Base-by-base conservation (phyloP, 2,113 vertebrate species). In the Lophotis ruficrista region DNA sequence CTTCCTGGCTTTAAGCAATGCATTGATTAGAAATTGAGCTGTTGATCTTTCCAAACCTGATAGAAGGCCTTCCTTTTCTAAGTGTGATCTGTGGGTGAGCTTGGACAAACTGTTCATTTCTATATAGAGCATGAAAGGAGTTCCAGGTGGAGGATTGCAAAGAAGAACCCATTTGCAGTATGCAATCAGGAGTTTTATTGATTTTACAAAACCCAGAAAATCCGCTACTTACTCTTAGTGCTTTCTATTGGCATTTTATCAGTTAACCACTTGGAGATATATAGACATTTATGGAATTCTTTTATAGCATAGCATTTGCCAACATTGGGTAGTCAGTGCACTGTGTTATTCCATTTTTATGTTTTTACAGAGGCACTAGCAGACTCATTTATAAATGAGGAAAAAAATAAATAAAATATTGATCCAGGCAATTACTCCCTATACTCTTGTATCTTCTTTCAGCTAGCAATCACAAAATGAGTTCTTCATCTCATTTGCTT, bases 401-500 rank as follows among this genome's bases (percentile, higher is more conserved):
- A 56, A 78, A 90, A 90, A 91, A 81, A 69, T 61, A 91, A 91
- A 96, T 91, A 89, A 86, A 93, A 75, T 91, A 91, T 60, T 62
- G 89, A 93, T 94, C 62, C 68, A 62, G 89, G 38, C 50, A 90
- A 68, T 95, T 79, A 24, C 80, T 89, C 90, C 37, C 51, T 92
- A 16, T 66, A 57, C 17, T 80, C 43, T 47, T 64, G 47, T 72
- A 33, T 71, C 37, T 78, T 93, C 76, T 77, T 94, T 83, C 82
- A 85, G 53, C 47, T 85, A 68, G 56, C 65, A 91, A 31, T 89
- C 72, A 73, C 68, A 86, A 83, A 85, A 77, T 81, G 86, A 92
- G 60, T 56, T 86, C 88, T 94, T 93, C 54, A 33, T 83, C 80
- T 91, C 86, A 89, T 96, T 94, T 96, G 80, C 80, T 90, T 92